phyloP scores from a whole-genome alignment of 2,888 invertebrate genomes.

The Salpingus planirostris region DNA sequence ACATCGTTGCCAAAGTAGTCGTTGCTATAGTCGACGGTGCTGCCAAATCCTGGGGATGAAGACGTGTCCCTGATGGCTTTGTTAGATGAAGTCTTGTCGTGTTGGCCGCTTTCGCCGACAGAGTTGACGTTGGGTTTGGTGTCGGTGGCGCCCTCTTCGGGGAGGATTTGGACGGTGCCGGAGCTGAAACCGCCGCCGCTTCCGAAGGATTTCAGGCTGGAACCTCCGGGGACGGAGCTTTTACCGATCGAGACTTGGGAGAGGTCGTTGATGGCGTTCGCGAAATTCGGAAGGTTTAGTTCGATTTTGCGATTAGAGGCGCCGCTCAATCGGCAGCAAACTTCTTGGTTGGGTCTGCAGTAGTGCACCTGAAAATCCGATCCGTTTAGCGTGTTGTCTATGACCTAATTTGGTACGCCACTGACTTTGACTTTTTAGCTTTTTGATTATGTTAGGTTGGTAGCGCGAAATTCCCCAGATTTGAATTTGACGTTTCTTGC shows the following conservation, averaged over 20 bases:
- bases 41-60: too few relatives aligned
- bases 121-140: conserved; percentile 26
- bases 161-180: conserved; percentile 28
- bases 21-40: conserved; percentile 30
- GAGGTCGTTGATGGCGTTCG: conserved; percentile 12
- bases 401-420: too few relatives aligned
- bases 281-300: not conserved
- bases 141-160: conserved; percentile 17
- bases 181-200: conserved; percentile 32
- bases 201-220: too few relatives aligned
- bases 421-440: too few relatives aligned
- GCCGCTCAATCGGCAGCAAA: conserved; percentile 19
- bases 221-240: conserved; percentile 27
- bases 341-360: conserved; percentile 18
- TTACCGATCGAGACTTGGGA: conserved; percentile 28
- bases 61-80: not conserved
- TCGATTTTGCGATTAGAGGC: conserved; percentile 2
- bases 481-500: too few relatives aligned
- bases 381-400: too few relatives aligned
- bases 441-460: too few relatives aligned
- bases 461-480: too few relatives aligned
- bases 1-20: conserved; percentile 32
- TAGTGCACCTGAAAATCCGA: conserved; percentile 13
- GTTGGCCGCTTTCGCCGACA: conserved; percentile 31
- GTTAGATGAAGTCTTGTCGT: conserved; percentile 7